phyloP scores from a whole-genome alignment of 2,797 vertebrate genomes.

The Mionectes olivaceus region DNA sequence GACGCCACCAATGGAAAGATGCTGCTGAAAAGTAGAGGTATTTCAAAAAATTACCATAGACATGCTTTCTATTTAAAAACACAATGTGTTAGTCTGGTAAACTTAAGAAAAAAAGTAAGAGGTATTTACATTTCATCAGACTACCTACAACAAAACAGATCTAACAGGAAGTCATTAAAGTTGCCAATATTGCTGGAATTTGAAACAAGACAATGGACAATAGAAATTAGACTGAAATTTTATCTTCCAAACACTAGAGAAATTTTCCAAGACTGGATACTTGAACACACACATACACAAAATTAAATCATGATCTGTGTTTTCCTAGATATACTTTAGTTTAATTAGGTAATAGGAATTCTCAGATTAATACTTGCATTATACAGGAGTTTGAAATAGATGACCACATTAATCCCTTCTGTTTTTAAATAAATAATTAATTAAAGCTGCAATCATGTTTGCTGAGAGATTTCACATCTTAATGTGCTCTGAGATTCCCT shows the following conservation, averaged over 20 bases:
- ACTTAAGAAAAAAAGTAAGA: neutral
- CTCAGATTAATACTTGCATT: neutral
- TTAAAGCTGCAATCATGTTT: conserved; percentile 20
- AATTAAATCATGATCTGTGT: neutral
- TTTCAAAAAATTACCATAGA: neutral
- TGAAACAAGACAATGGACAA: neutral
- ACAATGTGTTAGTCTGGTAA: neutral
- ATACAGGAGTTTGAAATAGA: neutral
- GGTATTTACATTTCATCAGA: neutral
- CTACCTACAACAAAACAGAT: neutral
- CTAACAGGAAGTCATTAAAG: neutral
- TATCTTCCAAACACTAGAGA: neutral
- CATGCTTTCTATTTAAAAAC: neutral
- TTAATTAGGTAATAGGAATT: neutral
- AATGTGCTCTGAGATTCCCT: neutral
- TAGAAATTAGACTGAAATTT: neutral
- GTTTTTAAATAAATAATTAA: neutral
- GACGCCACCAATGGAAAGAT: neutral
- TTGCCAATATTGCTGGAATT: neutral
- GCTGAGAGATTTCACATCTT: neutral
- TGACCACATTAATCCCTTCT: neutral
- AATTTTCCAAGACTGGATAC: neutral
- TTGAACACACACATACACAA: neutral
- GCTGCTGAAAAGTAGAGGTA: neutral
- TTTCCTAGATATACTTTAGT: neutral